These are phyloP conservation scores for Megaptera novaeangliae DNA, from an alignment of 2,113 vertebrate genomes.

Conservation along the genomic window DNA sequence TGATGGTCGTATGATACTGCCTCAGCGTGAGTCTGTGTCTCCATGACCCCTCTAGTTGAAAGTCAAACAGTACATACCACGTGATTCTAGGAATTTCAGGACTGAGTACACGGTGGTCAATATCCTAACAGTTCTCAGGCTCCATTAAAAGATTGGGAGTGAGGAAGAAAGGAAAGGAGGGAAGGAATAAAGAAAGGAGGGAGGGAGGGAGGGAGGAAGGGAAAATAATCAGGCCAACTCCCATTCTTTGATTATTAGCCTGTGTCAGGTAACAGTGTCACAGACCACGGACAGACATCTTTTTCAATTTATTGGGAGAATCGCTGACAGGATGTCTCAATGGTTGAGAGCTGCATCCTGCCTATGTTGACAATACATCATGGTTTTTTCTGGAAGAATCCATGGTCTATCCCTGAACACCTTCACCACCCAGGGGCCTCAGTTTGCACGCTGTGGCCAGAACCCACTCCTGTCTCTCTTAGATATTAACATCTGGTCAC, in stretches of 20 bases:
- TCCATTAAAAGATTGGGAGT: neutral
- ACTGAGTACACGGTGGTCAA: fast-evolving
- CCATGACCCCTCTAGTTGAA: neutral
- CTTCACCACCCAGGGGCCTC: neutral
- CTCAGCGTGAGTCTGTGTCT: neutral
- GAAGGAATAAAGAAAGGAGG: neutral
- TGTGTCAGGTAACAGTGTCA: neutral
- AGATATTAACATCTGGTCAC: neutral
- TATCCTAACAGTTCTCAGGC: neutral
- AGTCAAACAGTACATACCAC: neutral
- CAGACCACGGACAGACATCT: neutral
- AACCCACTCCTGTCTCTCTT: neutral
- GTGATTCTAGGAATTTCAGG: neutral
- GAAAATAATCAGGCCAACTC: neutral
- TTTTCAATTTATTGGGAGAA: neutral
- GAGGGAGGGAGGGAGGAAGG: neutral
- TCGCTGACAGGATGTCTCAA: neutral
- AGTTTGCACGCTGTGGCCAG: neutral
- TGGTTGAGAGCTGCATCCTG: neutral
- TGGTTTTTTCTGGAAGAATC: neutral
- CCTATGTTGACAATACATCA: neutral
- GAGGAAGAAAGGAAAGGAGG: neutral
- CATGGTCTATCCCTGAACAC: neutral
- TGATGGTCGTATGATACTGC: neutral
- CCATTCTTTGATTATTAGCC: neutral